Evolutionary conservation across 2,888 invertebrate species (phyloP).

Genomic region (Ichneumoninae sp.): DNA sequence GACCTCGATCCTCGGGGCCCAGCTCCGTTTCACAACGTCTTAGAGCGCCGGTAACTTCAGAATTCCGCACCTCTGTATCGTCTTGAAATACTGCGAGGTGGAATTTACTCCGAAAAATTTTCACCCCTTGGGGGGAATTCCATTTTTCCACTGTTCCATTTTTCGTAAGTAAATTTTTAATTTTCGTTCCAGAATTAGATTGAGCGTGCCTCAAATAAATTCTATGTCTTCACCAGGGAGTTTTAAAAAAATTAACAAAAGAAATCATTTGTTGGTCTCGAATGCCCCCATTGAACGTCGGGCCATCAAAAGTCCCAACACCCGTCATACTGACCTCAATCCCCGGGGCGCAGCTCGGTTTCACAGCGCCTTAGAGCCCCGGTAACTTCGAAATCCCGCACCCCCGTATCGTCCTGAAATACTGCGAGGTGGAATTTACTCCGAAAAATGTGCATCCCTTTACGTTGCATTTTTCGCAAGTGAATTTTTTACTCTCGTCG

Average conservation of each 20-base stretch:
- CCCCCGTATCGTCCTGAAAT: slow-evolving; percentile 4
- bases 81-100: neutral
- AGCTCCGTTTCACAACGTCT: slow-evolving; percentile 48
- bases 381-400: slow-evolving; percentile 40
- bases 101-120: neutral
- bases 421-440: slow-evolving; percentile 3
- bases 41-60: neutral
- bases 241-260: neutral
- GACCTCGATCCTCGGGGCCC: slow-evolving; percentile 30
- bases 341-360: slow-evolving; percentile 55
- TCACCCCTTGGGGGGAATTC: no score
- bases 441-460: slow-evolving; percentile 7
- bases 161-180: no score
- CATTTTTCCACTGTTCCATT: neutral
- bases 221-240: no score
- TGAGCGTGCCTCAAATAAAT: neutral
- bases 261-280: neutral
- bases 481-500: neutral
- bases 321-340: neutral
- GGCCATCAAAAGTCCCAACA: neutral
- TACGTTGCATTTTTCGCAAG: slow-evolving; percentile 1
- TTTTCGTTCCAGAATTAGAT: neutral
- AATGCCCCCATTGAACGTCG: neutral
- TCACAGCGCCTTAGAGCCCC: slow-evolving; percentile 29
- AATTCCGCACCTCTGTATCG: slow-evolving; percentile 14